Evolutionary conservation across 2,797 vertebrate genomes (phyloP).

Genomic region (Triplophysa bombifrons): DNA sequence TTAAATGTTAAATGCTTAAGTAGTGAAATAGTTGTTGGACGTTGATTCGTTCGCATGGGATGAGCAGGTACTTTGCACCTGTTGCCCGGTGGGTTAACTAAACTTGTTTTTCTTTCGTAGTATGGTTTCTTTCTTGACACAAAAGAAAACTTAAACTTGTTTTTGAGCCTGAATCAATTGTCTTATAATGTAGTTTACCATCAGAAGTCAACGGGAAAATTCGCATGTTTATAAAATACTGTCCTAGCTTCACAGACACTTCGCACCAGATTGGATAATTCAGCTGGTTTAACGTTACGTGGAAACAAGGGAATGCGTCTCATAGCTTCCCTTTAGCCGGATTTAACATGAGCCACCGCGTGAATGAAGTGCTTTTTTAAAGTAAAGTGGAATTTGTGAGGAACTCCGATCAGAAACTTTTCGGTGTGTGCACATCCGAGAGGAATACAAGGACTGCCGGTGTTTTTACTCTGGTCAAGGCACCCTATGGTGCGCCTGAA

Average conservation of each 20-base stretch:
- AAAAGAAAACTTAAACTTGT: neutral
- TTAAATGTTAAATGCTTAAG: neutral
- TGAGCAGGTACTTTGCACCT: conserved; percentile 53
- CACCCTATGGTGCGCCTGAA: conserved; percentile 83
- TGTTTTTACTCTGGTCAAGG: conserved; percentile 60
- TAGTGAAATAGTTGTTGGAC: neutral
- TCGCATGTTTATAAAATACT: neutral
- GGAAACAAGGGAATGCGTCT: conserved; percentile 37
- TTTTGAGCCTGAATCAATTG: neutral
- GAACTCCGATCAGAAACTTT: too few relatives aligned
- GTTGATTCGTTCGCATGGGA: conserved; percentile 20
- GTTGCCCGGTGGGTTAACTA: neutral
- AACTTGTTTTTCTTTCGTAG: neutral
- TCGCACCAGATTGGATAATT: conserved; percentile 13
- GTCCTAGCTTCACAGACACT: conserved; percentile 14
- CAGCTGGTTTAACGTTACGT: neutral
- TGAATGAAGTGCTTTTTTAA: neutral
- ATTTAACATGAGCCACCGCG: conserved; percentile 26
- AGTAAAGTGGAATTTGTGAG: conserved; percentile 16
- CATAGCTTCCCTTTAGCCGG: conserved; percentile 24
- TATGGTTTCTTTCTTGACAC: neutral
- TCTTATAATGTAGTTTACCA: neutral
- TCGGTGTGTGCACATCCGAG: too few relatives aligned
- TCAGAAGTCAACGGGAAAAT: neutral
- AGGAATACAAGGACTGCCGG: neutral